Evolutionary conservation across 2,888 invertebrate genomes (phyloP), one percentile per base, ranked within the genome.

Genomic region (Agonum fuliginosum): DNA sequence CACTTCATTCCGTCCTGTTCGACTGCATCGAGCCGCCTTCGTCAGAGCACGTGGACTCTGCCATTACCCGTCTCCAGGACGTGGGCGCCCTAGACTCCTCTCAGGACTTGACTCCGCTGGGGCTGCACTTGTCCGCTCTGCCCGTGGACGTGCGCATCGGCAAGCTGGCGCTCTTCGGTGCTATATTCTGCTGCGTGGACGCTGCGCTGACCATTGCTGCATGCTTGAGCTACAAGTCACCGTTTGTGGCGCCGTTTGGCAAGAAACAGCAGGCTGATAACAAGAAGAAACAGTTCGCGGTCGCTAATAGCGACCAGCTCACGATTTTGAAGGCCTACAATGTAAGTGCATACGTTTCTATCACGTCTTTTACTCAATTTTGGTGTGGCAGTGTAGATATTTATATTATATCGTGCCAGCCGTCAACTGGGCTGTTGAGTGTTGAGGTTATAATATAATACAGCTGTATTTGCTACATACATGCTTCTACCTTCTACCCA

Each of bases 131-230:
- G 70, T 94, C 97, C 0, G 93, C 95, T 0, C 86, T 98, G 76
- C 98, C 98, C 0, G 94, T 98, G 0, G 97, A 98, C 84, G 95
- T 95, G 1, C 90, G 95, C 81, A 94, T 97, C 81, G 97, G 97
- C n/a, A 97, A 98, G 84, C 89, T 98, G 80, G 94, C 98, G 89
- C 86, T 98, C 4, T 95, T 95, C 82, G 96, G 97, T 0, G 94
- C 97, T 8, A 95, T 98, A 79, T 95, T 98, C 85, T 94, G 94
- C 81, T 98, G 98, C 84, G 90, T 98, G 30, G 96, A 97, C 87
- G 96, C 97, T 0, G 94, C 97, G 0, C 88, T 98, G 1, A 97
- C 97, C 1, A 95, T 98, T 84, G 97, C 95, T 0, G 95, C 95
- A 0, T 94, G 93, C 85, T 87, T 95, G 41, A 94, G 94, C 81